A percentile compares a stretch with the other conserved stretches of the same genome.
phyloP scores from a whole-genome alignment of 2,888 invertebrate species.

The Rhaphigaster nebulosa region DNA sequence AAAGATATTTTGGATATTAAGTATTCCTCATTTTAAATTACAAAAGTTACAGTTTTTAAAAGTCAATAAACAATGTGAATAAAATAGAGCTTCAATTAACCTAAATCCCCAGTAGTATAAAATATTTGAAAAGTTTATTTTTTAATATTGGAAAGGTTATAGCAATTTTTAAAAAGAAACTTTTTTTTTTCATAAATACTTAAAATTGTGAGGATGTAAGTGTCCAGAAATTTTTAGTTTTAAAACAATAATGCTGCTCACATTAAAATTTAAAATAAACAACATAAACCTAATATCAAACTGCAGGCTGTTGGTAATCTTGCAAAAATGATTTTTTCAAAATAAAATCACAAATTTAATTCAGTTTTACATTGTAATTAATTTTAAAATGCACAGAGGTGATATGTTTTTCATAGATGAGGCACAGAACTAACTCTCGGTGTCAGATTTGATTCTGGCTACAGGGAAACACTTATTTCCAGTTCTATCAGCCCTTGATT shows the following conservation, averaged over 20 bases:
- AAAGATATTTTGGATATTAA: background rate
- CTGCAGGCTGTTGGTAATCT: background rate
- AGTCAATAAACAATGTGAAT: background rate
- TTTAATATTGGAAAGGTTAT: background rate
- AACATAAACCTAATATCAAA: too few species aligned
- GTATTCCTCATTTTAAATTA: background rate
- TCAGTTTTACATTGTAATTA: too few species aligned
- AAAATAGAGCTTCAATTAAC: background rate
- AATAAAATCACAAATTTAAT: background rate
- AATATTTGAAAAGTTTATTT: background rate
- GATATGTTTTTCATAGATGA: background rate
- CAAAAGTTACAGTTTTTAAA: background rate
- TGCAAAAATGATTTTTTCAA: background rate
- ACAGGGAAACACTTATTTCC: background rate
- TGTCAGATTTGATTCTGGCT: background rate
- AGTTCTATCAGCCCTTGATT: background rate
- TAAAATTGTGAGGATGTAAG: too few species aligned
- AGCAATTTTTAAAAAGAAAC: too few species aligned
- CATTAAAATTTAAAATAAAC: background rate
- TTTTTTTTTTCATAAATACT: too few species aligned
- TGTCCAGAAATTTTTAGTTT: background rate
- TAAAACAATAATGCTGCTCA: background rate
- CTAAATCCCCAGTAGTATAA: background rate
- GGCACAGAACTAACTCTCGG: too few species aligned
- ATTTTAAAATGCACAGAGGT: too few species aligned